Conservation (phyloP, 1,140 invertebrate genomes). For the Pseudomyrmex sp. region DNA sequence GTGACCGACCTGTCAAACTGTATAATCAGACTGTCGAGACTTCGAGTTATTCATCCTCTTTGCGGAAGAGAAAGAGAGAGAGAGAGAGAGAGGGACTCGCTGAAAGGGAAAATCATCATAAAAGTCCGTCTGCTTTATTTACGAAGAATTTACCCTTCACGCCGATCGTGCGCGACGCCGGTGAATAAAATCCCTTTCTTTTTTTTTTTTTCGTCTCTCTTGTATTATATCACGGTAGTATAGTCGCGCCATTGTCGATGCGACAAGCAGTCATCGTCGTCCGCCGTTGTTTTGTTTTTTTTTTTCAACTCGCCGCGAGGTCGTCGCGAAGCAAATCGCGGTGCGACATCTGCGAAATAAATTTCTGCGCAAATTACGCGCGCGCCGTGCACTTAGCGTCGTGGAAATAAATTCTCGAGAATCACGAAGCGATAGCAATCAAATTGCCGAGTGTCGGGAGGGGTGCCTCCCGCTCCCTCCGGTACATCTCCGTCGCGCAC, state of each 20-base stretch:
- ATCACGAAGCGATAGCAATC: constrained; percentile 45
- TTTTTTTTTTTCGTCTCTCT: no score
- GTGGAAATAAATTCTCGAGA: constrained; percentile 42
- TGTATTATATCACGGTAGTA: not conserved
- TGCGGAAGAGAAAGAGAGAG: no score
- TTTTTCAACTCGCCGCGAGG: not conserved
- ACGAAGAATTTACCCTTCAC: constrained; percentile 12
- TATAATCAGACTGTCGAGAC: constrained; percentile 10
- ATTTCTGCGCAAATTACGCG: constrained; percentile 38
- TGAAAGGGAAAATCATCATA: constrained; percentile 36
- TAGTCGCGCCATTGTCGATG: constrained; percentile 6
- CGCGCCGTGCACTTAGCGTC: constrained; percentile 40
- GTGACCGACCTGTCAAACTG: constrained; percentile 48
- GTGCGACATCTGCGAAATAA: constrained; percentile 40
- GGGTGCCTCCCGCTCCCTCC: not conserved
- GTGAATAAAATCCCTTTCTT: constrained; percentile 19
- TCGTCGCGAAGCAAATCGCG: constrained; percentile 50
- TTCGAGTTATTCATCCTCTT: no score
- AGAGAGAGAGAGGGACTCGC: not conserved
- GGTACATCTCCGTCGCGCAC: not conserved
- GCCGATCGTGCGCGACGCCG: constrained; percentile 12
- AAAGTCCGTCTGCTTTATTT: constrained; percentile 11
- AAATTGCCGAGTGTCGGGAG: constrained; percentile 46
- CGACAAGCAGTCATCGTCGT: constrained; percentile 24
- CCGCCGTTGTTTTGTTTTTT: not conserved